Base-by-base conservation (phyloP, 2,888 invertebrate genomes). In the Megalurothrips usitatus region DNA sequence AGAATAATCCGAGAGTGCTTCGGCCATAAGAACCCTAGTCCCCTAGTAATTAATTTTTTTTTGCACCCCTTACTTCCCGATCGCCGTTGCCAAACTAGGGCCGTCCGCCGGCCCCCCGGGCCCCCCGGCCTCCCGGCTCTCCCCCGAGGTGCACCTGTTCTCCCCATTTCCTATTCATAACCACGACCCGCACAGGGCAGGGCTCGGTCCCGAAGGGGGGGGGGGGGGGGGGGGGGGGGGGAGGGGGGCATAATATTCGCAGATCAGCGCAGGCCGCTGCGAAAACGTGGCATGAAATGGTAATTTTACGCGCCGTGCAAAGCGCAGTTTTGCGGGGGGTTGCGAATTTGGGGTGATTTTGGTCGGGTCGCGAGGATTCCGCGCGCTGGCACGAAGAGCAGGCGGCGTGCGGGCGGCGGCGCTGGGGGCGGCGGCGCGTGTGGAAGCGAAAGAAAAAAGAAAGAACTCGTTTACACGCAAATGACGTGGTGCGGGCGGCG, bases 391-490 rank as follows among this genome's bases (percentile, higher is more conserved):
- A 49, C 68, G 23, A 11, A 10, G 63, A 23, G 23, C 58, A 43
- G 58, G 58, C 23, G 63, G 9, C 19, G 63, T 2, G n/a, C 9
- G 1, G 23, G n/a, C 6, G 68, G 68, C 9, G 68, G 68, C 68
- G 8, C 9, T 1, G 23, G 23, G 6, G n/a, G 52, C 14, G 52
- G 52, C 58, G 58, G 58, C 23, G 68, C 26, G 68, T n/a, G 26
- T 26, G 68, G 26, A 19, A 19, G 23, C n/a, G 68, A 26, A 75
- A 75, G 9, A 75, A 58, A 75, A 12, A 8, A 26, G 14, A 58
- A 19, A 58, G 14, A n/a, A 26, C 68, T 75, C 68, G 23, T 75
- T 75, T 75, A 26, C 68, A 75, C 68, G 68, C 26, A 75, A 75
- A 75, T 75, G 68, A 12, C 26, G 9, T 58, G 58, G 9, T 58